Conservation (phyloP, 35 echinoderm and acorn worm species). For the Strongylocentrotus purpuratus region DNA sequence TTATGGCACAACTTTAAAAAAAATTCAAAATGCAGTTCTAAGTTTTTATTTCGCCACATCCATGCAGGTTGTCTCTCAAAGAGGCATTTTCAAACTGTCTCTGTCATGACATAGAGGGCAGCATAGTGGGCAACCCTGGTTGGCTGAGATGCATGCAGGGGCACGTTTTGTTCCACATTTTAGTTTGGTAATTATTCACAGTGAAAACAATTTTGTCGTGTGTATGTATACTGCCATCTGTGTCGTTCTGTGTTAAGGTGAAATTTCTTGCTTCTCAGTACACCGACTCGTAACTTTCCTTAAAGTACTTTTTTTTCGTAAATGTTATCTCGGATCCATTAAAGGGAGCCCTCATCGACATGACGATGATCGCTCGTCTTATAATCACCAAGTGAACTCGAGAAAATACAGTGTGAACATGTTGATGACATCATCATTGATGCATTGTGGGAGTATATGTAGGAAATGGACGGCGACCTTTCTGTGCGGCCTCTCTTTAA, state of each 20-base stretch:
- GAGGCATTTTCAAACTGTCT: too few relatives aligned
- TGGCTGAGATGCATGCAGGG: too few relatives aligned
- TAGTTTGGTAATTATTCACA: too few relatives aligned
- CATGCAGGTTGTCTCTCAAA: too few relatives aligned
- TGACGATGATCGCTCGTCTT: neutral
- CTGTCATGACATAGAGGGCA: too few relatives aligned
- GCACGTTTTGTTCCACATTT: too few relatives aligned
- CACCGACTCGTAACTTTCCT: neutral
- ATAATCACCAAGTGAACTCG: neutral
- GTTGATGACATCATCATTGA: neutral
- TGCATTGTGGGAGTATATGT: neutral
- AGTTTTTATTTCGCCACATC: too few relatives aligned
- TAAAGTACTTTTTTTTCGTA: neutral
- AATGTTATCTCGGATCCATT: neutral
- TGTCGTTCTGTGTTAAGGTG: neutral
- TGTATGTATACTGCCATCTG: neutral
- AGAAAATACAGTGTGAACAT: too few relatives aligned
- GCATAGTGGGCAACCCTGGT: too few relatives aligned
- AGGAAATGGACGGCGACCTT: neutral
- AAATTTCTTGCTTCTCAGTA: neutral
- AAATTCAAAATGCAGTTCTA: too few relatives aligned
- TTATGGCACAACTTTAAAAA: too few relatives aligned
- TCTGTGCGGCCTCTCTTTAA: neutral
- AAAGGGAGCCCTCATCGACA: neutral
- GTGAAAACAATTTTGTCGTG: neutral